These are phyloP conservation scores for Syngnathus acus DNA, from an alignment of 2,797 vertebrate genomes.

Conservation along the genomic window DNA sequence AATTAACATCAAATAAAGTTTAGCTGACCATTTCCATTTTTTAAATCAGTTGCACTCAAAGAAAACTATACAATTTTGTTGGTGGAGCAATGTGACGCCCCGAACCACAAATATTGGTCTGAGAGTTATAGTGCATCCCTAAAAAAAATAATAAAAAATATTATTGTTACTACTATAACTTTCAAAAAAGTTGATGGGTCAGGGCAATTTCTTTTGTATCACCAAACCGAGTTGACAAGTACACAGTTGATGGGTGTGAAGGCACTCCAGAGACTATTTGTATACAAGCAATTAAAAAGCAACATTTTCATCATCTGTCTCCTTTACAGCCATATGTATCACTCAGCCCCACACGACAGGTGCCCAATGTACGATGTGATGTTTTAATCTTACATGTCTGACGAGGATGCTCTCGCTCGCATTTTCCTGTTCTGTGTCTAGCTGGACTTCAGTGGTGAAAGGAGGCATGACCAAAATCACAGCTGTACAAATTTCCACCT, in stretches of 20 bases:
- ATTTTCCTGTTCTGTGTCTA: slow-evolving; percentile 76
- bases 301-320: background rate
- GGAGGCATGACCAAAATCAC: slow-evolving; percentile 94
- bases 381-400: slow-evolving; percentile 79
- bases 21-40: no score
- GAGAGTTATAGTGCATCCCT: background rate
- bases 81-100: background rate
- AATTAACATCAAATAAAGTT: background rate
- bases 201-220: no score
- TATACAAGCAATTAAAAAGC: background rate
- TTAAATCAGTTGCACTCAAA: background rate
- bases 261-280: background rate
- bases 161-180: no score
- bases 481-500: slow-evolving; percentile 96
- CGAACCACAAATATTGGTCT: background rate
- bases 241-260: background rate
- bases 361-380: background rate
- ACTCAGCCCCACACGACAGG: background rate
- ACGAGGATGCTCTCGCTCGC: slow-evolving; percentile 82
- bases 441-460: slow-evolving; percentile 65
- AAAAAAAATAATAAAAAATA: no score
- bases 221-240: background rate
- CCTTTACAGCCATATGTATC: background rate
- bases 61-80: background rate
- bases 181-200: no score